Percentiles rank a stretch among this genome's conserved stretches.
Evolutionary conservation across 2,888 invertebrate genomes (phyloP).

Genomic region (Andrena bucephala): DNA sequence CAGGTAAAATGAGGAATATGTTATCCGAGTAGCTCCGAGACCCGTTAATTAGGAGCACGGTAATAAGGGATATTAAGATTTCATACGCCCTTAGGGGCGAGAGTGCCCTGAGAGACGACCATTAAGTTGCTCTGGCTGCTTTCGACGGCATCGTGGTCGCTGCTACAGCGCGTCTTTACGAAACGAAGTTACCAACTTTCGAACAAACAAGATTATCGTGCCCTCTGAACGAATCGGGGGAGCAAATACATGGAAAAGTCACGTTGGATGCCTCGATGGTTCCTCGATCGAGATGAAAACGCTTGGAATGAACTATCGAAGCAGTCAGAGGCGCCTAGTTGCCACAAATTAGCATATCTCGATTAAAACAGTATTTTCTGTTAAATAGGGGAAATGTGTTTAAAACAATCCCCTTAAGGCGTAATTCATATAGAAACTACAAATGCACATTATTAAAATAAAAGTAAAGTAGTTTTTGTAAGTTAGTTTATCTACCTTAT

Average conservation of each 20-base stretch:
- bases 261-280: background rate
- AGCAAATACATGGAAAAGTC: slow-evolving; percentile 2
- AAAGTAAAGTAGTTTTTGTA: too few species aligned
- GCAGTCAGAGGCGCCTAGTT: background rate
- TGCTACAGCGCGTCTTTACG: slow-evolving; percentile 35
- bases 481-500: too few species aligned
- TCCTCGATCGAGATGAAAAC: background rate
- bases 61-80: slow-evolving; percentile 76
- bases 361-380: background rate
- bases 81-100: slow-evolving; percentile 63
- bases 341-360: background rate
- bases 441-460: too few species aligned
- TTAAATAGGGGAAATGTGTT: background rate
- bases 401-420: too few species aligned
- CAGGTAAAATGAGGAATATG: slow-evolving; percentile 69
- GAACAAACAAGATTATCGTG: slow-evolving; percentile 31
- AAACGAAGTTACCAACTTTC: slow-evolving; percentile 40
- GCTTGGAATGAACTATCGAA: background rate
- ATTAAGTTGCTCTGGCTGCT: slow-evolving; percentile 60
- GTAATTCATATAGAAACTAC: too few species aligned
- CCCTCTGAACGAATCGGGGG: background rate
- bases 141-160: slow-evolving; percentile 47
- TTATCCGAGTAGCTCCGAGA: slow-evolving; percentile 66
- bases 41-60: slow-evolving; percentile 70
- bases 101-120: slow-evolving; percentile 64